Evolutionary conservation across 2,797 vertebrate genomes (phyloP).

Genomic region (Zalophus californianus): DNA sequence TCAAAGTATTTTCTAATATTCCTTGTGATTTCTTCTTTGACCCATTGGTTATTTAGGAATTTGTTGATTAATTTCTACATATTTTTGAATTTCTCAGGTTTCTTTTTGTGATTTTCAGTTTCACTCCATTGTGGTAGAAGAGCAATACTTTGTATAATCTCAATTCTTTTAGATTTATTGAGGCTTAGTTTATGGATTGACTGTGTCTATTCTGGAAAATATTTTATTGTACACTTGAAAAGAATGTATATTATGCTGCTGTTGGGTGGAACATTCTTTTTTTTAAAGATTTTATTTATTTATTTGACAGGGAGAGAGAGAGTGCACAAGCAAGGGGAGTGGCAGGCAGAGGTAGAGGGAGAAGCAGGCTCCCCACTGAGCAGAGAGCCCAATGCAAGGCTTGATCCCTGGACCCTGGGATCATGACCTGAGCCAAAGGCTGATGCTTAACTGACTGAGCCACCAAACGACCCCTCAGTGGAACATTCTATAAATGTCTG

Average conservation of each 20-base stretch:
- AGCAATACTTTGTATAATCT: neutral
- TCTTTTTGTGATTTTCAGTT: neutral
- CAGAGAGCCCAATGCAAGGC: too few species aligned
- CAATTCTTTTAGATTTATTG: neutral
- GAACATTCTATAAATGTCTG: neutral
- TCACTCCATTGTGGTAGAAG: neutral
- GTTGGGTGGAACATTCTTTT: neutral
- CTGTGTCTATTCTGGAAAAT: neutral
- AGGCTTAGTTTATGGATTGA: neutral
- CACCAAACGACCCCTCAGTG: rapidly evolving
- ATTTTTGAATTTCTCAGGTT: neutral
- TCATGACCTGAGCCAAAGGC: too few species aligned
- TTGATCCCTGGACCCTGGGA: too few species aligned
- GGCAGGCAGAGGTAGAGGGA: too few species aligned
- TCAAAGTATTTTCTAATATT: neutral
- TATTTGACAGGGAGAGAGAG: too few species aligned
- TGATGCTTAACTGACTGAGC: too few species aligned
- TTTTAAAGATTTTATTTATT: too few species aligned
- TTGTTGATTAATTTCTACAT: neutral
- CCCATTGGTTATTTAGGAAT: neutral
- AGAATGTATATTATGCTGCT: neutral
- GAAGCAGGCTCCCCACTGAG: too few species aligned
- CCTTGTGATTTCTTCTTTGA: neutral
- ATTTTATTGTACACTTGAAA: neutral
- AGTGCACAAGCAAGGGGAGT: too few species aligned